phyloP scores from a whole-genome alignment of 37 sponge, comb jelly and placozoan species.

The Tethya wilhelma region DNA sequence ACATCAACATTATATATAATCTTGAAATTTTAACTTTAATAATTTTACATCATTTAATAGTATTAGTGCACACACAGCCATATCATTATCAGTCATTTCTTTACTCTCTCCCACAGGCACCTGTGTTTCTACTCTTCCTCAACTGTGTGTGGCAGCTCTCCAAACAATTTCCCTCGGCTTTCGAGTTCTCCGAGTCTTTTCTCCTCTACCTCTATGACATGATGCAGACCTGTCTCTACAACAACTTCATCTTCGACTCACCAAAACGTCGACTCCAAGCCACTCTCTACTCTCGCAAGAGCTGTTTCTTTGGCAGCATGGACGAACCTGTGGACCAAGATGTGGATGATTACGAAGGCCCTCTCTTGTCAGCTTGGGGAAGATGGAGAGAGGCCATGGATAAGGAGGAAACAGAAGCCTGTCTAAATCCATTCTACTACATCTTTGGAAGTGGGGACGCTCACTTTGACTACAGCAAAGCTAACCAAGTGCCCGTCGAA shows the following conservation, averaged over 20 bases:
- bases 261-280: slow-evolving; percentile 56
- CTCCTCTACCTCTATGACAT: slow-evolving; percentile 75
- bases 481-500: background rate
- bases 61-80: no score
- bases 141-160: slow-evolving; percentile 96
- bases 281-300: slow-evolving; percentile 26
- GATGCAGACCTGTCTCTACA: slow-evolving; percentile 67
- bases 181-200: slow-evolving; percentile 89
- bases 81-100: background rate
- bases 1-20: no score
- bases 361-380: slow-evolving; percentile 71
- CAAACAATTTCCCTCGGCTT: slow-evolving; percentile 87
- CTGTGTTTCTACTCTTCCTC: slow-evolving; percentile 93
- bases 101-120: slow-evolving; percentile 54
- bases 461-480: slow-evolving; percentile 28
- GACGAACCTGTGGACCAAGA: slow-evolving; percentile 30
- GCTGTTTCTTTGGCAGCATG: slow-evolving; percentile 45
- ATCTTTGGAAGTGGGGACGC: slow-evolving; percentile 75
- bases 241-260: slow-evolving; percentile 92
- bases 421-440: slow-evolving; percentile 78
- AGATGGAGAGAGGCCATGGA: slow-evolving; percentile 61
- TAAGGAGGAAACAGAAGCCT: slow-evolving; percentile 58
- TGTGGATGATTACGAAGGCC: slow-evolving; percentile 53
- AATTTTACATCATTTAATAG: no score
- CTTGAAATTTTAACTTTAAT: no score